These are phyloP conservation scores for Saguinus imperator DNA, from an alignment of 2,113 vertebrate genomes.

Conservation along the genomic window DNA sequence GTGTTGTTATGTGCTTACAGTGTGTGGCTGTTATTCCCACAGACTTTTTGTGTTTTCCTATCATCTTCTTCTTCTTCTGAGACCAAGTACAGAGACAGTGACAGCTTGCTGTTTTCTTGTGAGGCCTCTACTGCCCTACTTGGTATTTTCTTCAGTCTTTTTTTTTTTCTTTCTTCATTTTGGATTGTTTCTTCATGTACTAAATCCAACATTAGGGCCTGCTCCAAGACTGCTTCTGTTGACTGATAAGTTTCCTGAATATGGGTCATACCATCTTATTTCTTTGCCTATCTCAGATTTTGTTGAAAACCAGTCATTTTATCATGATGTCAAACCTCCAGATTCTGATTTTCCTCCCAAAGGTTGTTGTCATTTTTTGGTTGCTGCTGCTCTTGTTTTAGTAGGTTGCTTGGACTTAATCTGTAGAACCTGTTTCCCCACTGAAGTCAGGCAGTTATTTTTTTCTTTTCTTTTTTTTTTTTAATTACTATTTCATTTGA, in stretches of 20 bases:
- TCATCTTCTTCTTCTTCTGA: not conserved
- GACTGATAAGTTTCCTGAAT: not conserved
- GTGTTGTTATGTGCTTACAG: not conserved
- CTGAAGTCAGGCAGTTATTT: not conserved
- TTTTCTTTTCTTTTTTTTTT: not conserved
- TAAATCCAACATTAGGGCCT: not conserved
- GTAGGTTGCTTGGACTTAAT: not conserved
- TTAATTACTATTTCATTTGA: not conserved
- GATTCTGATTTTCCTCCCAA: not conserved
- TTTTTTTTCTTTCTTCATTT: slow-evolving; percentile 16
- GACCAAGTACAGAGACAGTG: not conserved
- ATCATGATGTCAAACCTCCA: not conserved
- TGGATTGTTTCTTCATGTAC: not conserved
- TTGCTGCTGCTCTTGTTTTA: not conserved
- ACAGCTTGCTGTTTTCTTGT: no score
- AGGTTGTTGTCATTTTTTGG: not conserved
- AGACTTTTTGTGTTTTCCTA: not conserved
- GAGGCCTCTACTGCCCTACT: not conserved
- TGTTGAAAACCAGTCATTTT: not conserved
- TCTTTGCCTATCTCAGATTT: not conserved
- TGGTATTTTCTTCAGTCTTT: not conserved
- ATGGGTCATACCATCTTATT: not conserved
- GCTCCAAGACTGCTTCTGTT: not conserved
- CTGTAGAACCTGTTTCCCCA: not conserved
- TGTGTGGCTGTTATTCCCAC: not conserved